These are phyloP conservation scores for Eupithecia subfuscata DNA, from an alignment of 2,888 invertebrate species.

Conservation along the genomic window DNA sequence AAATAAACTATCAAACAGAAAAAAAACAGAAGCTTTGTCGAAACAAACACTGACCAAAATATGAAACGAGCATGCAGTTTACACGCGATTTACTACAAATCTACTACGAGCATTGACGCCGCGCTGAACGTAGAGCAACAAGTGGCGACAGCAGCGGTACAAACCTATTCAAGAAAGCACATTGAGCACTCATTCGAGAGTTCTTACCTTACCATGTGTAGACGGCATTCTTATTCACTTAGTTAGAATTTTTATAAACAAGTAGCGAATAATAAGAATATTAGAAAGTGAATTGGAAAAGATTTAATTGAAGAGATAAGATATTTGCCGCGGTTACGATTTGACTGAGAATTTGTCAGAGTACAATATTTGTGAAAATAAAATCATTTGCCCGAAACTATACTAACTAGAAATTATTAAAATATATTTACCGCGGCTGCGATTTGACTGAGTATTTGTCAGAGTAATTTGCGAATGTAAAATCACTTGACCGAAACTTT, in stretches of 20 bases:
- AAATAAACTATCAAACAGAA: background rate
- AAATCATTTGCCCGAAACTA: background rate
- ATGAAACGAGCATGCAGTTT: slow-evolving; percentile 25
- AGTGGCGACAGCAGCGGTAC: slow-evolving; percentile 17
- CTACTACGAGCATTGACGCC: slow-evolving; percentile 17
- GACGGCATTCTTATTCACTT: background rate
- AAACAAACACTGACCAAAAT: background rate
- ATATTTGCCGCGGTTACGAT: background rate
- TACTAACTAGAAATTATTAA: background rate
- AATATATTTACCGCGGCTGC: background rate
- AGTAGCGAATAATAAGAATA: background rate
- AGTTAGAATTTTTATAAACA: background rate
- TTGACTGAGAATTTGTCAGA: background rate
- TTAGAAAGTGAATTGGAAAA: background rate
- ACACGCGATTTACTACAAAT: slow-evolving; percentile 13
- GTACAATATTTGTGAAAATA: background rate
- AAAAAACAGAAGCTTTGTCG: background rate
- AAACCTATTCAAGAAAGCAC: slow-evolving; percentile 8
- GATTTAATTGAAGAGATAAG: background rate
- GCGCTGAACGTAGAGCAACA: slow-evolving; percentile 28
- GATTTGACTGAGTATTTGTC: background rate
- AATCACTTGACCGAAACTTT: background rate
- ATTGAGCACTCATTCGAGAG: background rate
- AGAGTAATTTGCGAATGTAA: background rate
- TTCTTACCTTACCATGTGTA: slow-evolving; percentile 4